Percentiles rank a stretch among this genome's conserved stretches.
Evolutionary conservation across 2,113 vertebrate genomes (phyloP).

Genomic region (Bubo bubo): DNA sequence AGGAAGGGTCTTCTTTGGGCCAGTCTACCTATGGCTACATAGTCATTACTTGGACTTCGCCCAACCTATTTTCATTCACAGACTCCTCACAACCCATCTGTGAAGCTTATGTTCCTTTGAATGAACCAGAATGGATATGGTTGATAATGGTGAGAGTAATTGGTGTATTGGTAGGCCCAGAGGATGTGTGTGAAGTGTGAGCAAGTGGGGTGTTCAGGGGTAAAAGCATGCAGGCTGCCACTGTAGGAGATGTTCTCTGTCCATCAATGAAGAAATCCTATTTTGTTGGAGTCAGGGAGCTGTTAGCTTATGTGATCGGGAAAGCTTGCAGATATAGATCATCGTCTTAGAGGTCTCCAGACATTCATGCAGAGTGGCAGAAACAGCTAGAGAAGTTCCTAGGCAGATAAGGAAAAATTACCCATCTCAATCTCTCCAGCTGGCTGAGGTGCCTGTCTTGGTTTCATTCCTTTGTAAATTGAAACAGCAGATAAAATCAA

Average conservation of each 20-base stretch:
- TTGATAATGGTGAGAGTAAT: neutral
- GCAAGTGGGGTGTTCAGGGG: neutral
- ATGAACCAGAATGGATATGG: neutral
- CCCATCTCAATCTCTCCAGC: neutral
- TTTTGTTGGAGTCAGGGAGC: neutral
- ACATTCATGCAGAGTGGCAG: neutral
- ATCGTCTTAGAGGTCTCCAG: neutral
- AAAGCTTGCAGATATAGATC: neutral
- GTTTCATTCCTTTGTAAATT: neutral
- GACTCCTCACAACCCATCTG: neutral
- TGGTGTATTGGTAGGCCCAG: neutral
- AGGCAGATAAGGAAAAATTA: neutral
- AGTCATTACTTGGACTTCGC: neutral
- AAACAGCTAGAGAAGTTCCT: neutral
- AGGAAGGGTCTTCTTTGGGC: neutral
- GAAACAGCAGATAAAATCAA: neutral
- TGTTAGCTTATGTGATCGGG: neutral
- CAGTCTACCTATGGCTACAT: neutral
- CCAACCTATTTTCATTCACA: neutral
- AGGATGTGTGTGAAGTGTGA: neutral
- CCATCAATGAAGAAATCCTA: neutral
- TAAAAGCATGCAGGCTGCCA: neutral
- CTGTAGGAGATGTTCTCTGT: neutral
- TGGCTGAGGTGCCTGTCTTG: neutral
- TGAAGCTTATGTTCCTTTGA: neutral